These are phyloP conservation scores for Plumapathes pennacea DNA, from an alignment of 92 coral and sea anemone species.

Conservation along the genomic window DNA sequence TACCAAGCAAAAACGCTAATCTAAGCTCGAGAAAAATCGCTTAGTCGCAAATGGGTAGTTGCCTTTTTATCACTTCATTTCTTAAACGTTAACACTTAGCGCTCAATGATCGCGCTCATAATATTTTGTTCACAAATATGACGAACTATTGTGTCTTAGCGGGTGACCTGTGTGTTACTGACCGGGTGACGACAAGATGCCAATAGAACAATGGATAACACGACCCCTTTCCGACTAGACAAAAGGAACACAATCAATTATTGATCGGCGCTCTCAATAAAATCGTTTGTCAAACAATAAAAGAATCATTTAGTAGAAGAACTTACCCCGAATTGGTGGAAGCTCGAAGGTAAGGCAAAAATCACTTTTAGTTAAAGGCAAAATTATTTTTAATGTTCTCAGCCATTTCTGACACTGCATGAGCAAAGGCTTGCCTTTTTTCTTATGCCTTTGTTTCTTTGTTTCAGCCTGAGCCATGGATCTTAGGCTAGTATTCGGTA, in stretches of 20 bases:
- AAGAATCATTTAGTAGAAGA: constrained; percentile 23
- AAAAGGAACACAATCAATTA: constrained; percentile 54
- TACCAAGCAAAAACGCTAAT: too few relatives aligned
- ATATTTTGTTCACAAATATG: too few relatives aligned
- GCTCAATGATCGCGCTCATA: too few relatives aligned
- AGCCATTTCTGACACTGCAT: too few relatives aligned
- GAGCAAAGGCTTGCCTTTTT: too few relatives aligned
- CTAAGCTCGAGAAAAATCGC: too few relatives aligned
- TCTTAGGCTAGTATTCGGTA: constrained; percentile 72
- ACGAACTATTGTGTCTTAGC: too few relatives aligned
- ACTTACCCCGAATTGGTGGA: constrained; percentile 6
- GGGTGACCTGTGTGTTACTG: too few relatives aligned
- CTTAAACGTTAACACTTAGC: too few relatives aligned
- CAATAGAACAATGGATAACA: constrained; percentile 77
- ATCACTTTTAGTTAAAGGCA: background rate
- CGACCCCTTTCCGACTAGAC: constrained; percentile 60
- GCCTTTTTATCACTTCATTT: too few relatives aligned
- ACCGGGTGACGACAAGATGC: too few relatives aligned
- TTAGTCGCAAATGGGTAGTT: too few relatives aligned
- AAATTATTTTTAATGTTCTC: background rate
- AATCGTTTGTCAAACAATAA: constrained; percentile 58
- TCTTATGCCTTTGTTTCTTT: constrained; percentile 10
- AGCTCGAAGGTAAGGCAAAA: constrained; percentile 32
- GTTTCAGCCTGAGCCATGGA: constrained; percentile 75
- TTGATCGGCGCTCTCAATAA: constrained; percentile 49